Conservation (phyloP, 2,888 invertebrate species). For the Callyntrura guangdongensis region DNA sequence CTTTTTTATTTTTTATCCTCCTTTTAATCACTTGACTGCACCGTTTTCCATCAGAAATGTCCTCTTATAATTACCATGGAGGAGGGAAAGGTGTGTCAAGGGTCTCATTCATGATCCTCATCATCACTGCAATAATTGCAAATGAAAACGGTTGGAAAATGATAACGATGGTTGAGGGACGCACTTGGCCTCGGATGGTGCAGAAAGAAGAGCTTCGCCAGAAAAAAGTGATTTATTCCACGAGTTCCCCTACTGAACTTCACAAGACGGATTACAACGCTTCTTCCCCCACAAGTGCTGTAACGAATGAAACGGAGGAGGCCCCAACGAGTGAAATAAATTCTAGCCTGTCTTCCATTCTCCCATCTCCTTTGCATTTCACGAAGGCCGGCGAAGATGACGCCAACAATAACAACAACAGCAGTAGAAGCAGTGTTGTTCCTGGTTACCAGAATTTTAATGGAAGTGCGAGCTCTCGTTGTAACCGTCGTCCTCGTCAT, state of each 20-base stretch:
- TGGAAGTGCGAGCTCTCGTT: conserved; percentile 59
- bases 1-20: neutral
- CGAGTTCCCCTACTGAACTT: conserved; percentile 1
- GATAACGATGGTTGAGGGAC: conserved; percentile 36
- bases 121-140: conserved; percentile 48
- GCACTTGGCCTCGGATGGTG: conserved; percentile 68
- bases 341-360: conserved; percentile 45
- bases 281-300: neutral
- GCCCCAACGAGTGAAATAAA: conserved; percentile 59
- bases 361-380: conserved; percentile 52
- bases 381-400: neutral
- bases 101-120: conserved; percentile 25
- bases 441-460: conserved; percentile 51
- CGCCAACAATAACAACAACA: neutral
- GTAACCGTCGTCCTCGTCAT: conserved; percentile 41
- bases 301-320: neutral
- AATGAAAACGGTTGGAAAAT: conserved; percentile 55
- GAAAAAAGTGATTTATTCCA: conserved; percentile 70
- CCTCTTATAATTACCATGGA: conserved; percentile 13
- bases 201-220: conserved; percentile 32
- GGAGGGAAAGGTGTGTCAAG: neutral
- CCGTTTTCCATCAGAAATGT: conserved; percentile 22
- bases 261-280: conserved; percentile 16
- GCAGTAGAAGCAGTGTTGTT: neutral
- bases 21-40: neutral